Evolutionary conservation across 2,888 invertebrate species (phyloP).

Genomic region (Synanthedon myopaeformis): DNA sequence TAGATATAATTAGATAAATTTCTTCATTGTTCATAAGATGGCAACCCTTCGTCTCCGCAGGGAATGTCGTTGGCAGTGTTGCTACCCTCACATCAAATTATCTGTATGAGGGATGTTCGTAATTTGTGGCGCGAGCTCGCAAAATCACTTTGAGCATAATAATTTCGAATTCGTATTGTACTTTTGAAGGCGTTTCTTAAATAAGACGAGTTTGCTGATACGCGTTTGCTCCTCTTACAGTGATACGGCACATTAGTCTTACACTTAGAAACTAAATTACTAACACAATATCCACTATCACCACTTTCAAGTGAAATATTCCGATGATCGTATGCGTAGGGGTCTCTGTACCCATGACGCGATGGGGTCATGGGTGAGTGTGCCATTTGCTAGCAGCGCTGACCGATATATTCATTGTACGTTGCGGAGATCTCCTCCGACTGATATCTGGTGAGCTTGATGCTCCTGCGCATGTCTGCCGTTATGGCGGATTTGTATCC

Average conservation of each 20-base stretch:
- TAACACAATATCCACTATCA: conserved; percentile 29
- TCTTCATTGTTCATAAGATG: conserved; percentile 29
- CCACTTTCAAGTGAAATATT: conserved; percentile 5
- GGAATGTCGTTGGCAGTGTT: conserved; percentile 62
- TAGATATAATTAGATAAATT: too few relatives aligned
- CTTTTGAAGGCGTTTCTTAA: conserved; percentile 11
- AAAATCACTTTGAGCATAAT: conserved; percentile 52
- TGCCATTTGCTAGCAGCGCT: conserved; percentile 81
- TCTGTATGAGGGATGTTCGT: conserved; percentile 21
- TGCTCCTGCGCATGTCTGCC: conserved; percentile 86
- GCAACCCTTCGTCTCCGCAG: conserved; percentile 28
- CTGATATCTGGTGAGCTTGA: conserved; percentile 96
- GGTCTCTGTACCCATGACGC: conserved; percentile 6
- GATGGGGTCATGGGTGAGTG: conserved; percentile 27
- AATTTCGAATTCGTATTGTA: conserved; percentile 30
- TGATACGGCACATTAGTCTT: conserved; percentile 33
- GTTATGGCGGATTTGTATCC: conserved; percentile 94
- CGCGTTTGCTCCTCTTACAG: conserved; percentile 8
- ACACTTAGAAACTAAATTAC: conserved; percentile 49
- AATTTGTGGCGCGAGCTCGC: conserved; percentile 4
- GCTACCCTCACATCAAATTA: conserved; percentile 21
- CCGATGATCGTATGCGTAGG: conserved; percentile 10
- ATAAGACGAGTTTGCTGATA: conserved; percentile 9
- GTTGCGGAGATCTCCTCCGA: conserved; percentile 94
- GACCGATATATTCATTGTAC: conserved; percentile 85